These are phyloP conservation scores for Akabosia matsudoensis DNA, from an alignment of 1,140 invertebrate genomes.

Conservation along the genomic window DNA sequence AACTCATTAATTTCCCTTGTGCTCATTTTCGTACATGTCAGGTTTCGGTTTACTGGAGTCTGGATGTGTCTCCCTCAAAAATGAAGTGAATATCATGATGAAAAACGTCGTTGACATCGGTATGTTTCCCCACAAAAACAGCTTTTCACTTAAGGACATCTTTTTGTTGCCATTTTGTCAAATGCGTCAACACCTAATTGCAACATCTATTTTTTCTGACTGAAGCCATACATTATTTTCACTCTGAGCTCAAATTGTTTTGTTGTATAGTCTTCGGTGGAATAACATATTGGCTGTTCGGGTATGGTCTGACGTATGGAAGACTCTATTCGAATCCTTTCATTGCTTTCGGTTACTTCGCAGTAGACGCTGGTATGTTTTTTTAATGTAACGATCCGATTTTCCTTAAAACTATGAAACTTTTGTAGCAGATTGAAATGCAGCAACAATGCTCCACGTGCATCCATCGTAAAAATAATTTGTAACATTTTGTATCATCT, in stretches of 20 bases:
- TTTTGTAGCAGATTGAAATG: too few relatives aligned
- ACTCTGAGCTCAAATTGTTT: neutral
- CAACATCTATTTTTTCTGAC: neutral
- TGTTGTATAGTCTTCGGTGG: conserved; percentile 19
- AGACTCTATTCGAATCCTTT: conserved; percentile 42
- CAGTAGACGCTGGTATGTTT: conserved; percentile 39
- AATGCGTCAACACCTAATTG: neutral
- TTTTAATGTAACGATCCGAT: too few relatives aligned
- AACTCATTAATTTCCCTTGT: neutral
- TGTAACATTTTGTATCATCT: too few relatives aligned
- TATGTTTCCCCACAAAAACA: too few relatives aligned
- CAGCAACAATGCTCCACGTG: neutral
- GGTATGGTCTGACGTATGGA: conserved; percentile 45
- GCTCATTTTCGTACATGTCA: neutral
- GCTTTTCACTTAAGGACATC: neutral
- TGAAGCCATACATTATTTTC: conserved; percentile 1
- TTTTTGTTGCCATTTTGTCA: neutral
- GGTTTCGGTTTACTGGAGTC: conserved; percentile 89
- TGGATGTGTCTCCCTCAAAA: conserved; percentile 86
- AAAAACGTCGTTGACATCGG: conserved; percentile 88
- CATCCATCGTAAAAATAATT: neutral
- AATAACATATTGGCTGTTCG: conserved; percentile 37
- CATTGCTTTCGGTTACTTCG: conserved; percentile 45
- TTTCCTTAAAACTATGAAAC: too few relatives aligned
- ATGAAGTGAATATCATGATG: conserved; percentile 97